Conservation (phyloP, 1,140 invertebrate species). For the Hyposmocoma kahamanoa region DNA sequence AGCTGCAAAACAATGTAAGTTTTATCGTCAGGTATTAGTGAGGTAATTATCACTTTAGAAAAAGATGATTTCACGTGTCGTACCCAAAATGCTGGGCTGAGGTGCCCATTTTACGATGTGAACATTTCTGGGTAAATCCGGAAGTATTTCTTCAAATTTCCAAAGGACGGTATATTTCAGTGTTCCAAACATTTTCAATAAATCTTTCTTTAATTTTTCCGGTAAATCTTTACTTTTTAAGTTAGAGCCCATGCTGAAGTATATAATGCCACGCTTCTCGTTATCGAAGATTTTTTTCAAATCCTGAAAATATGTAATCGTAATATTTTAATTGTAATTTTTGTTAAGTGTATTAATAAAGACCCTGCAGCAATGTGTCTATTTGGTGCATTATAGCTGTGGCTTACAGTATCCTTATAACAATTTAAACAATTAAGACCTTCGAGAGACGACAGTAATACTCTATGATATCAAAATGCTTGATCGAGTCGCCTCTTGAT, state of each 20-base stretch:
- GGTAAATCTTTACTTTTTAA: background rate
- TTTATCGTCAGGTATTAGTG: no score
- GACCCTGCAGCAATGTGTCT: no score
- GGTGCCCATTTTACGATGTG: constrained; percentile 41
- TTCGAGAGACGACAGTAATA: no score
- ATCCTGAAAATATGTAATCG: constrained; percentile 23
- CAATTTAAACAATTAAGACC: no score
- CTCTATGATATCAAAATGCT: no score
- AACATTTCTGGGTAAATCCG: constrained; percentile 30
- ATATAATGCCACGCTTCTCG: background rate
- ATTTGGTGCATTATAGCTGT: no score
- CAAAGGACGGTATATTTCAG: background rate
- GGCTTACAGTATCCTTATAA: no score
- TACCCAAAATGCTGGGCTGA: constrained; percentile 21
- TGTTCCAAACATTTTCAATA: constrained; percentile 4
- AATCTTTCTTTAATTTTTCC: constrained; percentile 12
- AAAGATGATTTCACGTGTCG: no score
- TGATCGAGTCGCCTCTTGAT: no score
- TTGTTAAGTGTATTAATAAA: no score
- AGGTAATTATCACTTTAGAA: no score
- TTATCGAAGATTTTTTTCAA: constrained; percentile 68
- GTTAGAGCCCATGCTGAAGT: constrained; percentile 1
- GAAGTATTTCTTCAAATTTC: constrained; percentile 7
- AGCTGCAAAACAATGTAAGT: constrained; percentile 74
- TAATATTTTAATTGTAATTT: no score